Percentiles rank a stretch among this genome's conserved stretches.
Evolutionary conservation across 2,113 vertebrate genomes (phyloP).

Genomic region (Microtus ochrogaster): DNA sequence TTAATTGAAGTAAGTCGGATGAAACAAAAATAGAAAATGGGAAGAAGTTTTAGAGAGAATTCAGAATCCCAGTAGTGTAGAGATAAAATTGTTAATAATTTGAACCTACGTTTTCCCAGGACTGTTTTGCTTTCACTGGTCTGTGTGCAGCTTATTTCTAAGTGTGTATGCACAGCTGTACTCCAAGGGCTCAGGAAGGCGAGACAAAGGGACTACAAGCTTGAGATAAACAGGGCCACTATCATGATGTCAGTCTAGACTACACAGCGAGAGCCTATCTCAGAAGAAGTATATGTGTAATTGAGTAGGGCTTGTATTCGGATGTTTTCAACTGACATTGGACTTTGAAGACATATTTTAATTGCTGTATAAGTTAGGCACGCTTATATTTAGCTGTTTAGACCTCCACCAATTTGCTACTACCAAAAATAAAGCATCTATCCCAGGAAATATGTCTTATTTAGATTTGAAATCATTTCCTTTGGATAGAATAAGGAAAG

Average conservation of each 20-base stretch:
- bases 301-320: neutral
- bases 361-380: neutral
- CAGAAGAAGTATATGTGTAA: neutral
- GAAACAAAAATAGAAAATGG: neutral
- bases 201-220: neutral
- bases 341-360: neutral
- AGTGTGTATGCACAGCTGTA: neutral
- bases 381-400: constrained; percentile 7
- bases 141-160: neutral
- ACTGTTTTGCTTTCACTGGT: neutral
- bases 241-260: neutral
- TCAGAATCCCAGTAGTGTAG: neutral
- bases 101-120: neutral
- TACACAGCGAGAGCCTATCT: neutral
- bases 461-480: neutral
- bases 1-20: neutral
- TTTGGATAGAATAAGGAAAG: neutral
- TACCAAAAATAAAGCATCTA: constrained; percentile 29
- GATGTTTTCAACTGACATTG: neutral
- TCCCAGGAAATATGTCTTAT: neutral
- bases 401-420: neutral
- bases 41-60: neutral
- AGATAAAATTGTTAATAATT: constrained; percentile 8
- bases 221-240: neutral
- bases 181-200: neutral